phyloP scores from a whole-genome alignment of 2,113 vertebrate species.

The Columbina picui region DNA sequence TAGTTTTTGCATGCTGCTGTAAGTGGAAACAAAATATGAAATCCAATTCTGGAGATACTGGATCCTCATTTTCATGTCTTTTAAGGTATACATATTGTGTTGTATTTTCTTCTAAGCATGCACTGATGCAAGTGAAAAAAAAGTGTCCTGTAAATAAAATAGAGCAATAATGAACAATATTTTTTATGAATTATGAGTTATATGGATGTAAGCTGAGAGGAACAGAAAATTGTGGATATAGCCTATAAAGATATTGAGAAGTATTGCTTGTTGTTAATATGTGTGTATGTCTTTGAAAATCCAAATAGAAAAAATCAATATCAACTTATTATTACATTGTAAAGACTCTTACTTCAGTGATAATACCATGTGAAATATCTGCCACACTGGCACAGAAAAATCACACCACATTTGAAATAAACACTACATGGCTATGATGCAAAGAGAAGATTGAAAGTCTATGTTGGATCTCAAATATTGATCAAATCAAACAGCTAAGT shows the following conservation, averaged over 20 bases:
- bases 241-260: background rate
- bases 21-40: background rate
- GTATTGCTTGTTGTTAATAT: background rate
- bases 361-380: background rate
- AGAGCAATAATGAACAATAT: background rate
- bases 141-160: background rate
- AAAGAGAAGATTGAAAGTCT: background rate
- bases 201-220: fast-evolving
- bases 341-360: background rate
- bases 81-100: background rate
- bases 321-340: background rate
- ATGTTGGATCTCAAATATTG: conserved; percentile 15
- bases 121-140: background rate
- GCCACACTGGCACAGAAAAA: background rate
- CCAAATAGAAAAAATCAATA: background rate
- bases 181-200: background rate
- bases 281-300: background rate
- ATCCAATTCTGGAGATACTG: background rate
- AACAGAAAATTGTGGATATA: background rate
- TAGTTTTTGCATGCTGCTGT: background rate
- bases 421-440: background rate
- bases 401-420: background rate
- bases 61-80: background rate
- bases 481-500: conserved; percentile 7
- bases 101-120: background rate